phyloP scores from a whole-genome alignment of 2,113 vertebrate species.

The Mormyrus iriodes region DNA sequence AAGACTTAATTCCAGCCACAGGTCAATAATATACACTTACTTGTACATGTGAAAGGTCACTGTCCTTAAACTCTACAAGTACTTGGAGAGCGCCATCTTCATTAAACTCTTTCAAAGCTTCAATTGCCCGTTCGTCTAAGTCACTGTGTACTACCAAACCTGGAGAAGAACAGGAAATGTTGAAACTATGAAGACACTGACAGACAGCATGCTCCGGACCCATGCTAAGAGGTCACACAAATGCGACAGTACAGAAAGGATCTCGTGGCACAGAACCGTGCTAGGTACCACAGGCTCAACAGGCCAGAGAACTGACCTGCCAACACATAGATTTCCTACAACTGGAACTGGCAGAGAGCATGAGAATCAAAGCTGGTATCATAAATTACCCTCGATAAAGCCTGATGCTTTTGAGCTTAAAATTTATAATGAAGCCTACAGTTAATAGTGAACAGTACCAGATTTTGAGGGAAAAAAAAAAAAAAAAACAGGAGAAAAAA shows the following conservation, averaged over 20 bases:
- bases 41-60: slow-evolving; percentile 99
- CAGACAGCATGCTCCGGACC: slow-evolving; percentile 23
- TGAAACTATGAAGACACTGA: slow-evolving; percentile 25
- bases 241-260: neutral
- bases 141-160: slow-evolving; percentile 98
- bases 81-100: slow-evolving; percentile 98
- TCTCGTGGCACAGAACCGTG: neutral
- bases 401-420: neutral
- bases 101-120: slow-evolving; percentile 99
- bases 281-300: neutral
- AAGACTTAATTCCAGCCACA: neutral
- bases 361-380: neutral
- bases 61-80: slow-evolving; percentile 98
- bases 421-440: neutral
- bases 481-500: neutral
- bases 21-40: slow-evolving; percentile 45
- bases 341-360: neutral
- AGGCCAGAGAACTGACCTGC: neutral
- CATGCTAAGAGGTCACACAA: neutral
- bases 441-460: neutral
- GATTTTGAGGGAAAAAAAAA: neutral
- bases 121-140: slow-evolving; percentile 98
- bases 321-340: slow-evolving; percentile 35
- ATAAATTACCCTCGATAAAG: neutral
- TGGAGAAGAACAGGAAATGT: slow-evolving; percentile 42